Evolutionary conservation across 2,888 invertebrate genomes (phyloP), one percentile per base, ranked within the genome.

Genomic region (Hermaeophaga mercurialis): DNA sequence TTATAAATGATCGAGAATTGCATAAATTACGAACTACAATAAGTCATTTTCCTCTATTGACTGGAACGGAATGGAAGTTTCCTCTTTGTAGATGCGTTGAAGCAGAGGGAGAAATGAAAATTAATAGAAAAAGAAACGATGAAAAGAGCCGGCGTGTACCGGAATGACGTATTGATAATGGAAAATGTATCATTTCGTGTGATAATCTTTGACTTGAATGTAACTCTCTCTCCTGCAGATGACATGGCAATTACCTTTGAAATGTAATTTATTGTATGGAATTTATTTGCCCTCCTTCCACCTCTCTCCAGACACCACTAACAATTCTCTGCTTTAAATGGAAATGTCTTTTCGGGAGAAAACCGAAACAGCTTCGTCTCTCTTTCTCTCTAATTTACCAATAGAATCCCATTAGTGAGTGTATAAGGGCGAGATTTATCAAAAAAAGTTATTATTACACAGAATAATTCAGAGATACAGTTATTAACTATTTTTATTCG

Each of bases 211-310:
- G 58, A 57, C 59, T 52, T 56, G 49, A 59, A 59, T 55, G 50
- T 43, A 48, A 19, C 50, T 41, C 22, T 28, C 12, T 7, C 33
- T 59, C n/a, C 66, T 66, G 66, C 54, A 54, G 59, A 62, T 64
- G 66, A 66, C 66, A 64, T 52, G 44, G 56, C 61, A 61, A 61
- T 61, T 61, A 61, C 58, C 54, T 61, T 56, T 56, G 61, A 57
- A 61, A 56, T 54, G 54, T 54, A 58, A 55, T 58, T 57, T 55
- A 59, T 55, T 39, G 55, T 55, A 47, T 36, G 46, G 48, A 34
- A 59, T 59, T 47, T 55, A 61, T 59, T 59, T 49, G 43, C 47
- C 45, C 18, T 31, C 24, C 39, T 24, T 38, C 28, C 44, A 26
- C 34, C 41, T 17, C 38, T 26, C 15, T n/a, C 14, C 36, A 8